Percentiles rank a stretch among this genome's conserved stretches.
These are phyloP conservation scores for Lycodopsis pacificus DNA, from an alignment of 2,797 vertebrate species.

Conservation along the genomic window DNA sequence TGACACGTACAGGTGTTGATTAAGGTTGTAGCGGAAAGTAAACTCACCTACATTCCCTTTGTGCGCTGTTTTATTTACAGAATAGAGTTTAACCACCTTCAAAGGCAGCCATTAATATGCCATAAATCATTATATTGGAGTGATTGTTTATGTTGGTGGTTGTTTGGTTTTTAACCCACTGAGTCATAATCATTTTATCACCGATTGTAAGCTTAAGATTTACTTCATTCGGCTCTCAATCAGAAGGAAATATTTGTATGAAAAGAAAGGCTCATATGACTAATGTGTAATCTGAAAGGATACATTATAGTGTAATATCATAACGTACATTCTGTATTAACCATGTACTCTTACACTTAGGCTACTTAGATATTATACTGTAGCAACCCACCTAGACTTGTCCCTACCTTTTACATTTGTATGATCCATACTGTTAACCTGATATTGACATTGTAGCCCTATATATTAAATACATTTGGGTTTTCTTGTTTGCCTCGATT, in stretches of 20 bases:
- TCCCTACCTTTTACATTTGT: too few relatives aligned
- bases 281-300: not conserved
- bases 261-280: not conserved
- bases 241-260: not conserved
- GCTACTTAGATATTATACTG: too few relatives aligned
- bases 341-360: not conserved
- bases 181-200: slow-evolving; percentile 4
- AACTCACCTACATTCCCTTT: slow-evolving; percentile 16
- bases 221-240: not conserved
- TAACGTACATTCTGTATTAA: not conserved
- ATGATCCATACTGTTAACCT: too few relatives aligned
- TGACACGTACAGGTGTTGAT: slow-evolving; percentile 11
- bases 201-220: slow-evolving; percentile 4
- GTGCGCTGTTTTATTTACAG: slow-evolving; percentile 28
- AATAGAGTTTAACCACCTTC: slow-evolving; percentile 17
- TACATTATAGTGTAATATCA: not conserved
- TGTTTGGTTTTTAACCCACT: slow-evolving; percentile 27
- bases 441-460: too few relatives aligned
- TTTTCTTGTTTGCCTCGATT: not conserved
- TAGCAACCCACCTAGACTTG: too few relatives aligned
- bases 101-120: slow-evolving; percentile 35
- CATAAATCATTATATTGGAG: slow-evolving; percentile 33
- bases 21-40: slow-evolving; percentile 37
- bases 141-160: slow-evolving; percentile 23
- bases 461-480: too few relatives aligned